These are phyloP conservation scores for Dromaius novaehollandiae DNA, from an alignment of 2,113 vertebrate genomes.

Conservation along the genomic window DNA sequence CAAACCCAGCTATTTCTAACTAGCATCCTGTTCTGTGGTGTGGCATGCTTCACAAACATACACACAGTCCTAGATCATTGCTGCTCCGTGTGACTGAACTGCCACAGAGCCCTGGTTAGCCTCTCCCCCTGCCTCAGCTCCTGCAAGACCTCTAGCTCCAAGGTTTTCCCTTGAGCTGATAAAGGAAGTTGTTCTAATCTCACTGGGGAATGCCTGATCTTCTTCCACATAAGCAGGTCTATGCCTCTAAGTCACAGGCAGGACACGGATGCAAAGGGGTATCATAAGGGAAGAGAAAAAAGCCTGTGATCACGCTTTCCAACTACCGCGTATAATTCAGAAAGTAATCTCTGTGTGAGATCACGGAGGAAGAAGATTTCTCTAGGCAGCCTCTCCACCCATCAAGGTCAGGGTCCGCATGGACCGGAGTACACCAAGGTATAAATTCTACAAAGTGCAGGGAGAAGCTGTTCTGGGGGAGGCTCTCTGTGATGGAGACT, in stretches of 20 bases:
- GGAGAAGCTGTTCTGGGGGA: neutral
- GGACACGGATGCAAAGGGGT: too few species aligned
- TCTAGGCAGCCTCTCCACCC: neutral
- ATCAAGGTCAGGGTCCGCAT: neutral
- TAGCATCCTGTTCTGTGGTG: fast-evolving
- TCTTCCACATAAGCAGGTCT: neutral
- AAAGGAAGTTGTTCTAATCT: too few species aligned
- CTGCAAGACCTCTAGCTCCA: neutral
- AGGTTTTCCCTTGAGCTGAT: neutral
- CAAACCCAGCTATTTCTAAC: neutral
- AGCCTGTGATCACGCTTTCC: neutral
- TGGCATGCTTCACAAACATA: neutral
- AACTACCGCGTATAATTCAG: neutral
- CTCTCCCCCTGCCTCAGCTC: neutral
- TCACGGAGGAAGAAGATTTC: neutral
- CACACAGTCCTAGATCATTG: neutral
- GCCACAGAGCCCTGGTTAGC: neutral
- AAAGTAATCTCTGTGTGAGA: neutral
- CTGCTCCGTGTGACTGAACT: neutral
- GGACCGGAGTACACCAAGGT: neutral
- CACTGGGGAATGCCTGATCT: neutral
- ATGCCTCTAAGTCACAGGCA: neutral
- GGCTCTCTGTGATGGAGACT: neutral
- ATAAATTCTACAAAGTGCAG: neutral
- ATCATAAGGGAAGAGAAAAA: neutral